phyloP scores from a whole-genome alignment of 2,113 vertebrate species.

The Cyprichromis sp. region DNA sequence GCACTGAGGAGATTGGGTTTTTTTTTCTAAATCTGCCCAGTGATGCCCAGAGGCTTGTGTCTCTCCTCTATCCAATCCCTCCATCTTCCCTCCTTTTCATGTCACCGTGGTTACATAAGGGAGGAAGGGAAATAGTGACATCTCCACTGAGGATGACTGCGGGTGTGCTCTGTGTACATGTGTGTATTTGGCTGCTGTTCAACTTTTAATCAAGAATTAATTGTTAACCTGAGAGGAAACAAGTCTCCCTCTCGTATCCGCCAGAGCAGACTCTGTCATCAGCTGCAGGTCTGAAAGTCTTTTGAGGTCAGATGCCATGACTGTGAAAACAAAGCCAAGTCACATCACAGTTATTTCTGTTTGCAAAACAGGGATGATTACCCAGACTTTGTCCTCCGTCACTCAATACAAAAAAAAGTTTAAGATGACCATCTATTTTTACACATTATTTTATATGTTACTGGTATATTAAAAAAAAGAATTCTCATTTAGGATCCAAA shows the following conservation, averaged over 20 bases:
- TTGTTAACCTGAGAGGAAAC: conserved; percentile 19
- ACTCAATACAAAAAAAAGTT: not conserved
- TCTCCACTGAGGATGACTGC: not conserved
- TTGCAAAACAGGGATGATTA: not conserved
- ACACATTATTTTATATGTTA: not conserved
- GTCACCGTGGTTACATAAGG: conserved; percentile 45
- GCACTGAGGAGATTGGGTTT: not conserved
- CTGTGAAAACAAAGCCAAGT: not conserved
- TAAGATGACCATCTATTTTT: not conserved
- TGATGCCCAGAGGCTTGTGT: conserved; percentile 35
- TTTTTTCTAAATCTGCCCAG: conserved; percentile 4
- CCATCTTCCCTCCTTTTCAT: conserved; percentile 27
- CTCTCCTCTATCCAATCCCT: conserved; percentile 27
- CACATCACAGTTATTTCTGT: not conserved
- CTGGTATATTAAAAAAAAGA: not conserved
- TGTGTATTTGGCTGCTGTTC: not conserved
- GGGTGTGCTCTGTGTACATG: not conserved
- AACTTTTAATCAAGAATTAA: conserved; percentile 53
- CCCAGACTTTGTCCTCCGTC: not conserved
- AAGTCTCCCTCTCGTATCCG: not conserved
- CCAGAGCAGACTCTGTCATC: not conserved
- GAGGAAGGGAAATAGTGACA: conserved; percentile 14
- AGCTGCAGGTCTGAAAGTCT: not conserved
- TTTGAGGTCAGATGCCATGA: not conserved
- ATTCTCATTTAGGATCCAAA: not conserved